Base-by-base conservation (phyloP, 2,797 vertebrate genomes). In the Paratrypauchen microcephalus region DNA sequence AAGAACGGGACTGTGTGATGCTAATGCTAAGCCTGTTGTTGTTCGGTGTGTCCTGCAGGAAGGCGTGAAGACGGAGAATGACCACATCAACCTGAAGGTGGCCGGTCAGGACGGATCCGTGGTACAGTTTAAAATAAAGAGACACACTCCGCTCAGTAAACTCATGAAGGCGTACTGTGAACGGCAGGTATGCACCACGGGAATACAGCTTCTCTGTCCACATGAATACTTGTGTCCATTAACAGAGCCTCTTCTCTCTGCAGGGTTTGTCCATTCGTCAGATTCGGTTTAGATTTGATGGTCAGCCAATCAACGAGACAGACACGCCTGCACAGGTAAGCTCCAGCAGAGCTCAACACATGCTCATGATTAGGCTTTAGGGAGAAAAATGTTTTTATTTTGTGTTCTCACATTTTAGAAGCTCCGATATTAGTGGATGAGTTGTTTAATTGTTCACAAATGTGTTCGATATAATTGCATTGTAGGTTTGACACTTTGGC, bases 141-240 rank as follows among this genome's bases (percentile, higher is more conserved):
- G 95, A 78, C 96, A 96, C 78, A 95, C 95, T 5, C 95, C 95
- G 0, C 93, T 97, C 81, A 94, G 91, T 93, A 96, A 96, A 92
- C 90, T 97, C 59, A 97, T 98, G 96, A 96, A 95, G 82, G 96
- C 94, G 0, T 96, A 96, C 92, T 97, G 96, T 68, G 95, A 96
- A 89, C 93, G 95, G 88, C 95, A 96, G 96, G 96, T 94, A 78
- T 24, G 69, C 4, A 0, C 0, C 2, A 4, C 30, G 24, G 9
- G 2, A 45, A 12, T 18, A 12, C 7, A 23, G 55, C 23, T 5
- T 12, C 6, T 45, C 3, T 13, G 24, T 5, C 26, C 2, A n/a
- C 30, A 58, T 7, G 16, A 18, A 19, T 0, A 6, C 12, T 1
- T 57, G 1, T 15, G 56, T 12, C 5, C n/a, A 19, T 26, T 32